Evolutionary conservation across 2,797 vertebrate genomes (phyloP).

Genomic region (Semaprochilodus insignis): DNA sequence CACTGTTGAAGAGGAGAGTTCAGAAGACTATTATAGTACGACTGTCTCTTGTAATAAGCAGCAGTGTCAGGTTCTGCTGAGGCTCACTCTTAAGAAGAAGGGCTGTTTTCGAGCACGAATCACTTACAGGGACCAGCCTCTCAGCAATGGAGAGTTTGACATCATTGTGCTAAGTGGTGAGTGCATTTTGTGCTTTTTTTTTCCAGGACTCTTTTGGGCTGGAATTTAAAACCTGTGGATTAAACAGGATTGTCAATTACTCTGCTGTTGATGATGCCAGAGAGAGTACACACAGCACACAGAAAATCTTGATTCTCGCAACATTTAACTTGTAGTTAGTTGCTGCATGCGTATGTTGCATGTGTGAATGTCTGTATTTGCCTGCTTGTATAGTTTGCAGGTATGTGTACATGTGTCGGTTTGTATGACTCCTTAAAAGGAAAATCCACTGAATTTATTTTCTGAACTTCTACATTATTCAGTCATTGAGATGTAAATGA

Average conservation of each 20-base stretch:
- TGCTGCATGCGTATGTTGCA: too few relatives aligned
- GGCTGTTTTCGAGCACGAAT: conserved; percentile 95
- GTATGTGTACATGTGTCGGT: too few relatives aligned
- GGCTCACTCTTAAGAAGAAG: conserved; percentile 87
- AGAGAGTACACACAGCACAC: not conserved
- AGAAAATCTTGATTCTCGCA: not conserved
- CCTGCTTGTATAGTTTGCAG: not conserved
- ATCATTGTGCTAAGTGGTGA: conserved; percentile 98
- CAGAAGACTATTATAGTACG: conserved; percentile 86
- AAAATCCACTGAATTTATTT: too few relatives aligned
- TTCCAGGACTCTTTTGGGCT: not conserved
- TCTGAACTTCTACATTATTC: too few relatives aligned
- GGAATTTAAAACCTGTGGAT: not conserved
- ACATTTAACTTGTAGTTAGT: not conserved
- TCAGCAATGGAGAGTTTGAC: conserved; percentile 98
- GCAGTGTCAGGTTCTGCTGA: conserved; percentile 91
- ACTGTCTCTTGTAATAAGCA: conserved; percentile 89
- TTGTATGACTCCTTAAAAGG: too few relatives aligned
- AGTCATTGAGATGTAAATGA: too few relatives aligned
- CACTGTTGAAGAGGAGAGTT: conserved; percentile 87
- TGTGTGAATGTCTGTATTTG: not conserved
- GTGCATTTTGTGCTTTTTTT: conserved; percentile 48
- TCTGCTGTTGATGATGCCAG: not conserved
- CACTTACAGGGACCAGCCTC: conserved; percentile 91
- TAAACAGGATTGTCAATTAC: not conserved